Percentiles rank a stretch among this genome's conserved stretches.
These are phyloP conservation scores for Phaenicophaeus curvirostris DNA, from an alignment of 2,797 vertebrate genomes.

Conservation along the genomic window DNA sequence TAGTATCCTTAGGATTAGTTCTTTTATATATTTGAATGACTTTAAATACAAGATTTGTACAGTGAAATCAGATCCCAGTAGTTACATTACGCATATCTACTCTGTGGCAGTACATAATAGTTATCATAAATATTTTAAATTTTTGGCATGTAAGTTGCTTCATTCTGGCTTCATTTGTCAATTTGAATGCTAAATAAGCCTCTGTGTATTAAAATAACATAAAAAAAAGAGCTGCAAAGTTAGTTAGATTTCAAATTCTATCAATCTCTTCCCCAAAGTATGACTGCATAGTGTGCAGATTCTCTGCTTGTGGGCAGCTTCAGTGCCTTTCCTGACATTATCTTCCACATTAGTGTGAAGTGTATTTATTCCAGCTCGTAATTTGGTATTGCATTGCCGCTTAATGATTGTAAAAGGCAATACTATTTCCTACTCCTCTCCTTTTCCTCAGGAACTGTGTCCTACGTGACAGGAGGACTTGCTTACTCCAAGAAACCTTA, in stretches of 20 bases:
- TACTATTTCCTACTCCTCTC: not conserved
- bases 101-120: not conserved
- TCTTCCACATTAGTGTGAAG: not conserved
- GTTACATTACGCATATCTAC: conserved; percentile 7
- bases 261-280: not conserved
- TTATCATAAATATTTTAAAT: not conserved
- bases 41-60: not conserved
- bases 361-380: not conserved
- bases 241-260: not conserved
- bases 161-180: not conserved
- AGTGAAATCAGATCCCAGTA: conserved; percentile 20
- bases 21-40: conserved; percentile 13
- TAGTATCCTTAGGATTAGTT: not conserved
- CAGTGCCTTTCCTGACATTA: not conserved
- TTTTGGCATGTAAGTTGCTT: not conserved
- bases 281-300: not conserved
- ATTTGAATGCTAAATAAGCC: not conserved
- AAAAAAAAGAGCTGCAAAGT: not conserved
- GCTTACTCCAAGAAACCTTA: not conserved
- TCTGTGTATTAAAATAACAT: not conserved
- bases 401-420: not conserved
- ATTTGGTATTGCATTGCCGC: not conserved
- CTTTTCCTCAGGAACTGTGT: not conserved
- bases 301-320: not conserved
- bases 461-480: not conserved